Evolutionary conservation across 1,140 invertebrate genomes (phyloP), one percentile per base, ranked within the genome.

Genomic region (Coboldia fuscipes): DNA sequence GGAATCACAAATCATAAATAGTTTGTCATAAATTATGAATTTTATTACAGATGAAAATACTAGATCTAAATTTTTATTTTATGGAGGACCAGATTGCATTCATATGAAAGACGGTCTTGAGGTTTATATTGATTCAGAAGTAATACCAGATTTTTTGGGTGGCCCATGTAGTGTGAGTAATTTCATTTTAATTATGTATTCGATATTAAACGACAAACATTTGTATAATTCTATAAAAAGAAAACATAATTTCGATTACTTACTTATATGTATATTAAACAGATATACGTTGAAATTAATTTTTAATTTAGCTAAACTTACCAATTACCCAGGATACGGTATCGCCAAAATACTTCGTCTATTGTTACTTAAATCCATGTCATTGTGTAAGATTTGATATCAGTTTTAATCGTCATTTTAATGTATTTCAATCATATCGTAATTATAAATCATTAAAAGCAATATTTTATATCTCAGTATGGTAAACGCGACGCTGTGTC

Each of bases 61-160:
- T 1, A 70, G 89, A 39, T 78, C 78, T 36, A 96, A 96, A 57
- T 94, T 96, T 53, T 65, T 92, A 52, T 86, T 93, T 49, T 89
- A 86, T 58, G 83, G 79, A 30, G 84, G 81, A 19, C 83, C 82
- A 48, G 81, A 86, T 55, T 85, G 81, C 47, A 66, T 81, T 44
- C 70, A 71, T 47, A 61, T 61, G 3, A 51, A 65, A 22, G 83
- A 83, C 15, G 83, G 84, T 5, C 61, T 94, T 2, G 64, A 67
- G 14, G 82, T 90, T 50, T 92, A 86, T 46, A 84, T 96, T 30
- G 72, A 82, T 27, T 66, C 75, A 43, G 72, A 90, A 45, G 72
- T 75, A 43, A 75, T 94, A 39, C 89, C 88, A 1, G 84, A 93
- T 54, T 96, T 94, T 56, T 62, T 96, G 2, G 34, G 26, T 36